phyloP scores from a whole-genome alignment of 1,140 invertebrate species.

The Solenopsis invicta region DNA sequence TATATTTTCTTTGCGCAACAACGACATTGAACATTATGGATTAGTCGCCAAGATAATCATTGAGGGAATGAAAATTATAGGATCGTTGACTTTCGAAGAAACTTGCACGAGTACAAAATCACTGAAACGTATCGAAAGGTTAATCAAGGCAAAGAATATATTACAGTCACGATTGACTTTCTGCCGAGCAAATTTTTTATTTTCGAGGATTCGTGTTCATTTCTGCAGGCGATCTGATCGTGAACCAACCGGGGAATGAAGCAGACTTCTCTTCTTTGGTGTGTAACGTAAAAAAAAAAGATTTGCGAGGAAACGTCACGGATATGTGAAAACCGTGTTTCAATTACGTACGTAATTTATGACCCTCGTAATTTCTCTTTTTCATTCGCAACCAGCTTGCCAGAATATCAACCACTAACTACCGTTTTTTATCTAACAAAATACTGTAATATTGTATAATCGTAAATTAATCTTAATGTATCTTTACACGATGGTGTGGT shows the following conservation, averaged over 20 bases:
- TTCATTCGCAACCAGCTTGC: background rate
- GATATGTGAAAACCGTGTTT: constrained; percentile 41
- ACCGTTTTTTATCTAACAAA: background rate
- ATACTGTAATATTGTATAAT: background rate
- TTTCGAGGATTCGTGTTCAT: constrained; percentile 18
- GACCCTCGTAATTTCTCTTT: background rate
- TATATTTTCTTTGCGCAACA: background rate
- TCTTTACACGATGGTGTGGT: background rate
- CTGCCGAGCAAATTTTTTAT: constrained; percentile 7
- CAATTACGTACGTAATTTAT: constrained; percentile 36
- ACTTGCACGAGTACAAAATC: constrained; percentile 20
- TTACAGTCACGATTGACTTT: constrained; percentile 46
- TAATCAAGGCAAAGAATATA: constrained; percentile 26
- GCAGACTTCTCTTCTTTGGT: background rate
- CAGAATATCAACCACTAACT: background rate
- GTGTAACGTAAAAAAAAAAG: background rate
- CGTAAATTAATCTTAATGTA: background rate
- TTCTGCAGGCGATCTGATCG: background rate
- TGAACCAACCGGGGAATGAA: constrained; percentile 9
- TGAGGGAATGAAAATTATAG: constrained; percentile 2
- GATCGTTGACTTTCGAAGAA: background rate
- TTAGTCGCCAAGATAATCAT: background rate
- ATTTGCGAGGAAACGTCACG: background rate
- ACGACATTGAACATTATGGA: background rate
- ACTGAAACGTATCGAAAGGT: constrained; percentile 15